phyloP scores from a whole-genome alignment of 2,888 invertebrate genomes.

The Crematogaster levior region DNA sequence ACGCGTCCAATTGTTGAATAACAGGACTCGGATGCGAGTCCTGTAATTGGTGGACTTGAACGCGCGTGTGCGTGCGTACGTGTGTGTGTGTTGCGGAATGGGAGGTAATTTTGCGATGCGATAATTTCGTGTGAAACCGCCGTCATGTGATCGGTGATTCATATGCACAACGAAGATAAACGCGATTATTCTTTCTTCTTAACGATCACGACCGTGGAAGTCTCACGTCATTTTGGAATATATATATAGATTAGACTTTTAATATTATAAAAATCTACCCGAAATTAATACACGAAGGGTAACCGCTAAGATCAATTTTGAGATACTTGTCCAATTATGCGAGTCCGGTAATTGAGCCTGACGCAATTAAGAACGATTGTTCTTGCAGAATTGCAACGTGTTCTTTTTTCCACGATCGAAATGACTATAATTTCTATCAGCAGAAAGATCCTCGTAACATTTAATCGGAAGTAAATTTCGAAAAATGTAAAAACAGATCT shows the following conservation, averaged over 20 bases:
- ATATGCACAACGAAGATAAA: neutral
- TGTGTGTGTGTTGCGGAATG: neutral
- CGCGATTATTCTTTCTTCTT: neutral
- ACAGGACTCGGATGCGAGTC: neutral
- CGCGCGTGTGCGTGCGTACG: too few relatives aligned
- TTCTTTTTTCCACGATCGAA: neutral
- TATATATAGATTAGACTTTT: neutral
- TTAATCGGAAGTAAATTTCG: too few relatives aligned
- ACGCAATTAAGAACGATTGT: neutral
- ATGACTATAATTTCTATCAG: neutral
- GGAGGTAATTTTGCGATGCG: neutral
- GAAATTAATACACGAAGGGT: neutral
- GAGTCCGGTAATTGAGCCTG: too few relatives aligned
- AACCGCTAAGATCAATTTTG: neutral
- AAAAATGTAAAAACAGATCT: too few relatives aligned
- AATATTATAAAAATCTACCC: neutral
- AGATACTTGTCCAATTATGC: too few relatives aligned
- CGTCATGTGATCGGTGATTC: constrained; percentile 9
- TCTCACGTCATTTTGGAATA: neutral
- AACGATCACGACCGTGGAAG: neutral
- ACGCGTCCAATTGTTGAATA: constrained; percentile 51
- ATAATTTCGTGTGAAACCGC: neutral
- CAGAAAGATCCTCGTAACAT: neutral
- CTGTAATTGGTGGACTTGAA: too few relatives aligned
- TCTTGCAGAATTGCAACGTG: neutral